Percentiles rank a stretch among this genome's conserved stretches.
These are phyloP conservation scores for Leptoclinus maculatus DNA, from an alignment of 2,797 vertebrate species.

Conservation along the genomic window DNA sequence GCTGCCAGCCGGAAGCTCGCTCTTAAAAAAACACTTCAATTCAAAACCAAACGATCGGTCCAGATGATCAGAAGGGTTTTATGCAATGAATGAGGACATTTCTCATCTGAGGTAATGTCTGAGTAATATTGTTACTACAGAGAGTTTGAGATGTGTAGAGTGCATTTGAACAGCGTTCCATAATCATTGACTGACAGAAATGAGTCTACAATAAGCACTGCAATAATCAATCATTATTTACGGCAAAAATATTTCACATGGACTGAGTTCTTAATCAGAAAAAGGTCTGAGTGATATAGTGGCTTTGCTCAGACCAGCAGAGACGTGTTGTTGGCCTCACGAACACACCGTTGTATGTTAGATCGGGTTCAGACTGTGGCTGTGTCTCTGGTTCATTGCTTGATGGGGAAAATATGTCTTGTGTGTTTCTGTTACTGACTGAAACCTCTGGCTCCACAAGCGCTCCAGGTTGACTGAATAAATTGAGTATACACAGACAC, in stretches of 20 bases:
- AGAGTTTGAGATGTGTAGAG: not conserved
- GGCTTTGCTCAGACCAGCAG: not conserved
- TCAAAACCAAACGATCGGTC: not conserved
- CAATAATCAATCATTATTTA: not conserved
- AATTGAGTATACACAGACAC: conserved; percentile 19
- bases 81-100: not conserved
- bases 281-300: not conserved
- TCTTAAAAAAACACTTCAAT: conserved; percentile 26
- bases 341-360: conserved; percentile 39
- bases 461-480: conserved; percentile 22
- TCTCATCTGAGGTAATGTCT: conserved; percentile 22
- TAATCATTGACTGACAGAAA: not conserved
- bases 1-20: conserved; percentile 25
- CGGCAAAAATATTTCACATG: conserved; percentile 8
- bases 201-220: not conserved
- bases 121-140: not conserved
- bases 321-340: conserved; percentile 18
- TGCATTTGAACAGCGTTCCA: conserved; percentile 1
- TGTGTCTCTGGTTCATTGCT: conserved; percentile 39
- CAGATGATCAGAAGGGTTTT: not conserved
- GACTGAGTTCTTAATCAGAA: not conserved
- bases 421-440: conserved; percentile 34
- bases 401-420: conserved; percentile 48
- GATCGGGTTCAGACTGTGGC: conserved; percentile 43
- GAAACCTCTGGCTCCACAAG: conserved; percentile 22